Base-by-base conservation (phyloP, 2,113 vertebrate genomes). In the Cnemophilus loriae region DNA sequence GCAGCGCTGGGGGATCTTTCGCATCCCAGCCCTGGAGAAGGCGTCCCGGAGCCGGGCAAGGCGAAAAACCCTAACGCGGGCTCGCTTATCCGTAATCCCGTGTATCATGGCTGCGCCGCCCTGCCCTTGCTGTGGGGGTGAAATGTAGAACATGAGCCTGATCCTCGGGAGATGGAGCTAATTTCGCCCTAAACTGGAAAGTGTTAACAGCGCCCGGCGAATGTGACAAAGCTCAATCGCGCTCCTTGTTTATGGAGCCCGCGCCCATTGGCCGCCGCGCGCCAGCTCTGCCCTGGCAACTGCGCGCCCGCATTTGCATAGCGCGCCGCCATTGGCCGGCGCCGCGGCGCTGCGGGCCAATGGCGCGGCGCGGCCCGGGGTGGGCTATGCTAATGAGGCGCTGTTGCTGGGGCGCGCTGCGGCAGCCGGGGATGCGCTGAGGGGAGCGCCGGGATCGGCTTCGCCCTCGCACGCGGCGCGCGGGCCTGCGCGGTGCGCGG, bases 361-460 rank as follows among this genome's bases (percentile, higher is more conserved):
- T 99, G 98, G 97, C 97, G 97, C 96, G 98, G 98, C 97, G 98
- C 97, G 93, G 93, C 97, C 97, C 97, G 98, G 99, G 99, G 99
- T 99, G 99, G 99, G 99, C 99, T 99, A 99, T 99, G 99, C 99
- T 99, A 99, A 99, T 99, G 98, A 99, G 98, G 98, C 97, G 98
- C 99, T 99, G 99, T 99, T 99, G 99, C 99, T 99, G 99, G 99
- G 99, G 86, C 86, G 86, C 76, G 76, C 50, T 56, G 85, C 75
- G 76, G 85, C 76, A 60, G 85, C 46, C 53, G 53, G 7, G 44
- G 82, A 64, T 56, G 69, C 69, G 82, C 82, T 46, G 82, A 84
- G 69, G 69, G 82, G 59, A 84, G 81, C 69, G 82, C 59, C 11
- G 70, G 23, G 15, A 5, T n/a, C 69, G 60, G 19, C 82, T 75